phyloP scores from a whole-genome alignment of 2,888 invertebrate species.

The Drosophila macrospina region DNA sequence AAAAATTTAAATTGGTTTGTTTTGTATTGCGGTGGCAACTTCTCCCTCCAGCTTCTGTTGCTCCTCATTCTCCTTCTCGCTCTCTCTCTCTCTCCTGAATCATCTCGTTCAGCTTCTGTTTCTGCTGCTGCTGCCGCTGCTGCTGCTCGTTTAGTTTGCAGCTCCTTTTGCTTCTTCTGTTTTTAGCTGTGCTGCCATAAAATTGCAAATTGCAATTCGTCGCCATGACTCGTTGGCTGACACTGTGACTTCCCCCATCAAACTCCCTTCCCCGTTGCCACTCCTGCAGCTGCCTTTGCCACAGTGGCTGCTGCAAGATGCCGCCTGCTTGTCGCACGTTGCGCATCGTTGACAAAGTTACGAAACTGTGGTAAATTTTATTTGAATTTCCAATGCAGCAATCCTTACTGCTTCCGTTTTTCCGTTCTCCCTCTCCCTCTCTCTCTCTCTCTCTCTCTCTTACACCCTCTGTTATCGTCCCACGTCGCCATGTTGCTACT shows the following conservation, averaged over 20 bases:
- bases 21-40: constrained; percentile 69
- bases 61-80: constrained; percentile 1
- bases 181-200: constrained; percentile 72
- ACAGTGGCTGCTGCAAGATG: constrained; percentile 35
- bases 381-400: constrained; percentile 77
- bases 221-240: constrained; percentile 69
- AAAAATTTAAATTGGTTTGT: constrained; percentile 82
- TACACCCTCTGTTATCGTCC: neutral
- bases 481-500: constrained; percentile 8
- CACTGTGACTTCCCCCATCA: constrained; percentile 1
- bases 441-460: too few species aligned
- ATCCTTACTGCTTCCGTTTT: constrained; percentile 14
- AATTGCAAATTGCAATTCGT: constrained; percentile 82
- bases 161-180: constrained; percentile 43
- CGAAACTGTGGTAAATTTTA: constrained; percentile 78
- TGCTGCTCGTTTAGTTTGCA: constrained; percentile 34
- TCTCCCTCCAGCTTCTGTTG: constrained; percentile 11
- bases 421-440: neutral
- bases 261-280: neutral
- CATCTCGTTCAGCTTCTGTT: constrained; percentile 6
- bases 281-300: constrained; percentile 17
- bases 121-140: constrained; percentile 30
- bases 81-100: constrained; percentile 1
- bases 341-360: constrained; percentile 81
- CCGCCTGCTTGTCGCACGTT: constrained; percentile 49